These are phyloP conservation scores for Caenorhabditis wallacei DNA, from an alignment of 2,888 invertebrate genomes.

Conservation along the genomic window DNA sequence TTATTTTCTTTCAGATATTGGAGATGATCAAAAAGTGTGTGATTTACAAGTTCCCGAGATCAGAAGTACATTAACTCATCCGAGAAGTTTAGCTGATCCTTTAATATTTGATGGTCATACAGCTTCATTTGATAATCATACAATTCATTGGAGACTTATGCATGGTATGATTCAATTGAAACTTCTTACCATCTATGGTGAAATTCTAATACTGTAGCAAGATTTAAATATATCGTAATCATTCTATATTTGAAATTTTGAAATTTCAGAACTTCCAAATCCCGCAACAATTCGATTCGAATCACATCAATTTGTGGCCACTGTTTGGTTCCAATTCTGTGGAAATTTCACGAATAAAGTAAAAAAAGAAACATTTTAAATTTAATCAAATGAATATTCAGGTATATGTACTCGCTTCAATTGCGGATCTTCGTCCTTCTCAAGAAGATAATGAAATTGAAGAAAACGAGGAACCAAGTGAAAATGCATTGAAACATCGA, in stretches of 20 bases:
- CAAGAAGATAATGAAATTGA: constrained; percentile 56
- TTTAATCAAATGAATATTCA: constrained; percentile 26
- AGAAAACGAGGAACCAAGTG: constrained; percentile 62
- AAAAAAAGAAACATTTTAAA: too few species aligned
- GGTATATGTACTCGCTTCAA: constrained; percentile 80
- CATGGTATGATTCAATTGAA: constrained; percentile 73
- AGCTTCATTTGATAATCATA: constrained; percentile 80
- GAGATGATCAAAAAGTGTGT: constrained; percentile 80
- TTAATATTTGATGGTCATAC: constrained; percentile 83
- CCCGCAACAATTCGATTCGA: constrained; percentile 78
- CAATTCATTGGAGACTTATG: constrained; percentile 81
- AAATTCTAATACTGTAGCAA: not conserved
- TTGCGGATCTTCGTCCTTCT: constrained; percentile 67
- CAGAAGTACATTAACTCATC: constrained; percentile 83
- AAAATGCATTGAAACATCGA: constrained; percentile 73
- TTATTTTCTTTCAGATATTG: constrained; percentile 77
- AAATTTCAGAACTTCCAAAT: constrained; percentile 79
- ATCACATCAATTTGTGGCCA: constrained; percentile 73
- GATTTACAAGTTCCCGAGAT: constrained; percentile 84
- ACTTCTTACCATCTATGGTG: too few species aligned
- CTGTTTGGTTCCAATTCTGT: constrained; percentile 83
- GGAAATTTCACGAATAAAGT: constrained; percentile 83
- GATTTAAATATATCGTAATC: too few species aligned
- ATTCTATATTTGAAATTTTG: too few species aligned
- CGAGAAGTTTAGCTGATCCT: constrained; percentile 82